Evolutionary conservation across 2,888 invertebrate species (phyloP).

Genomic region (Coenonympha glycerion): DNA sequence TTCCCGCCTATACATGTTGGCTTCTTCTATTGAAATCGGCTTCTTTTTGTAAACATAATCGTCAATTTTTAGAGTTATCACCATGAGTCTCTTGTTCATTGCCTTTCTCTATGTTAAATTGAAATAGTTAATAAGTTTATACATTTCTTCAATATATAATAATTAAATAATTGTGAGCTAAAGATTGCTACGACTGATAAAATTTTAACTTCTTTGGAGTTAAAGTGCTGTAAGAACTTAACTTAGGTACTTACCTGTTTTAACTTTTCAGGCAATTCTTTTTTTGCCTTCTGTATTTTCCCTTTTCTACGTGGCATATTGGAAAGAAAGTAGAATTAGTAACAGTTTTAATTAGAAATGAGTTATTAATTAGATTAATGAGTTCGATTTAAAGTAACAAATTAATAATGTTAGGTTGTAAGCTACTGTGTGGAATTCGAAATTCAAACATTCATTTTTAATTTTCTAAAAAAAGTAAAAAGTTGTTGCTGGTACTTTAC

Average conservation of each 20-base stretch:
- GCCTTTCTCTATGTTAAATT: slow-evolving; percentile 34
- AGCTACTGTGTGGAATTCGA: not conserved
- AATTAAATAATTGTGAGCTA: too few species aligned
- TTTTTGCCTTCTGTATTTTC: not conserved
- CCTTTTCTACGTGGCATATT: not conserved
- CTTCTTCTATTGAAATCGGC: slow-evolving; percentile 40
- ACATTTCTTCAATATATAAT: too few species aligned
- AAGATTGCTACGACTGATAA: too few species aligned
- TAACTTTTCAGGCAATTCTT: not conserved
- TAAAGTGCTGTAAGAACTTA: too few species aligned
- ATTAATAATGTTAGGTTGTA: not conserved
- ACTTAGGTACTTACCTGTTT: not conserved
- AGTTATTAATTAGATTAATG: not conserved
- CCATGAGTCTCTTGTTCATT: slow-evolving; percentile 43
- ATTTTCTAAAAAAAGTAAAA: too few species aligned
- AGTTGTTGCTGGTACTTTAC: too few species aligned
- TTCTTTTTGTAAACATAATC: slow-evolving; percentile 47
- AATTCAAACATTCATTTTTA: not conserved
- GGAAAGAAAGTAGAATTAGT: not conserved
- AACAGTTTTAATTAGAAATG: too few species aligned
- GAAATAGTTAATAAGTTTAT: too few species aligned
- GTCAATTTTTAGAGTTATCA: slow-evolving; percentile 47
- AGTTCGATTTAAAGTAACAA: not conserved
- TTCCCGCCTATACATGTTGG: slow-evolving; percentile 41
- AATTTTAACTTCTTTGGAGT: too few species aligned